These are phyloP conservation scores for Callyntrura guangdongensis DNA, from an alignment of 2,888 invertebrate species.

Conservation along the genomic window DNA sequence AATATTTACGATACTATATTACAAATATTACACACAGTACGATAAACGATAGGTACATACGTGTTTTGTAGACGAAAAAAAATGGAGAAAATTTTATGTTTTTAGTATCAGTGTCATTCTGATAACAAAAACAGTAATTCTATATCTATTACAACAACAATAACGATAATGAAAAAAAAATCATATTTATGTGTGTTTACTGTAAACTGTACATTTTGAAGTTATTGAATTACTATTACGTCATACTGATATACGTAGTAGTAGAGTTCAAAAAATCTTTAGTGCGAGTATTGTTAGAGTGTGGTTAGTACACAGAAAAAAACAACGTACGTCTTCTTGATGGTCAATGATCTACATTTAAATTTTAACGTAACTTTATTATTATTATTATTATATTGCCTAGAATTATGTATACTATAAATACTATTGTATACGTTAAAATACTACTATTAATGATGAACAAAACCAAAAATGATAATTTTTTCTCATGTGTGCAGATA, in stretches of 20 bases:
- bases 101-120: constrained; percentile 19
- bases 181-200: constrained; percentile 46
- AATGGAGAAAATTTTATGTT: not conserved
- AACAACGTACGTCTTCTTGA: constrained; percentile 51
- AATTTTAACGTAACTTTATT: constrained; percentile 24
- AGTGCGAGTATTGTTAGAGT: constrained; percentile 34
- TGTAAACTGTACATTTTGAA: constrained; percentile 54
- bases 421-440: not conserved
- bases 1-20: constrained; percentile 34
- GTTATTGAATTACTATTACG: constrained; percentile 54
- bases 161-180: constrained; percentile 15
- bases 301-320: constrained; percentile 23
- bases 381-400: not conserved
- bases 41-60: not conserved
- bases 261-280: not conserved
- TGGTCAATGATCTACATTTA: constrained; percentile 58
- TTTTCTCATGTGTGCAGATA: constrained; percentile 34
- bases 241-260: not conserved
- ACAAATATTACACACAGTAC: not conserved
- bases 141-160: constrained; percentile 22
- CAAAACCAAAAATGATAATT: constrained; percentile 60
- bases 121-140: constrained; percentile 11
- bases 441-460: constrained; percentile 33
- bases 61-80: constrained; percentile 25
- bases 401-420: not conserved